A percentile compares a stretch with the other conserved stretches of the same genome.
Evolutionary conservation across 2,888 invertebrate species (phyloP).

Genomic region (Macropis europaea): DNA sequence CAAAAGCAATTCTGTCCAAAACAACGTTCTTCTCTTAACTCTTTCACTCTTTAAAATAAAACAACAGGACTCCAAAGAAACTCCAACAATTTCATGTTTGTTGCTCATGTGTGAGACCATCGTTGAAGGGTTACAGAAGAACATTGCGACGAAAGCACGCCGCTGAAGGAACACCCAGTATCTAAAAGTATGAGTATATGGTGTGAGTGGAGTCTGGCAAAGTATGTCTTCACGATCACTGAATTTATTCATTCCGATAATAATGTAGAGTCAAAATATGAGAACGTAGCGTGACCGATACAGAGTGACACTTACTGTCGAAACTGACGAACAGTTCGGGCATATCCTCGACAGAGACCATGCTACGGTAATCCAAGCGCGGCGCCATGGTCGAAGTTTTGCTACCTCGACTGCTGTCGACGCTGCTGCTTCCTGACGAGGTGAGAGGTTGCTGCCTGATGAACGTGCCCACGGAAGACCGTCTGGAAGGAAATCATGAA

Average conservation of each 20-base stretch:
- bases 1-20: no score
- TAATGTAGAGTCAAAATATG: not conserved
- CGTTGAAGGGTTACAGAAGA: no score
- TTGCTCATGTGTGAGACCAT: no score
- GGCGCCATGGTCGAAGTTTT: conserved; percentile 84
- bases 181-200: not conserved
- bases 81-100: not conserved
- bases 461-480: conserved; percentile 92
- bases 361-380: conserved; percentile 93
- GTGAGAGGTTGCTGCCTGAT: conserved; percentile 85
- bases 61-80: no score
- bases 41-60: no score
- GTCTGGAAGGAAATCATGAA: conserved; percentile 81
- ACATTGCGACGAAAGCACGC: no score
- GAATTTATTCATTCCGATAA: conserved; percentile 31
- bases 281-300: not conserved
- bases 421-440: conserved; percentile 81
- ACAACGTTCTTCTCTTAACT: no score
- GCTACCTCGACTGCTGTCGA: conserved; percentile 83
- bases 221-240: conserved; percentile 15
- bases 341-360: conserved; percentile 97
- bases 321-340: conserved; percentile 97
- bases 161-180: conserved; percentile 2
- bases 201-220: conserved; percentile 1
- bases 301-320: conserved; percentile 87